Percentiles rank a stretch among this genome's conserved stretches.
Evolutionary conservation across 2,113 vertebrate genomes (phyloP).

Genomic region (Anas platyrhynchos): DNA sequence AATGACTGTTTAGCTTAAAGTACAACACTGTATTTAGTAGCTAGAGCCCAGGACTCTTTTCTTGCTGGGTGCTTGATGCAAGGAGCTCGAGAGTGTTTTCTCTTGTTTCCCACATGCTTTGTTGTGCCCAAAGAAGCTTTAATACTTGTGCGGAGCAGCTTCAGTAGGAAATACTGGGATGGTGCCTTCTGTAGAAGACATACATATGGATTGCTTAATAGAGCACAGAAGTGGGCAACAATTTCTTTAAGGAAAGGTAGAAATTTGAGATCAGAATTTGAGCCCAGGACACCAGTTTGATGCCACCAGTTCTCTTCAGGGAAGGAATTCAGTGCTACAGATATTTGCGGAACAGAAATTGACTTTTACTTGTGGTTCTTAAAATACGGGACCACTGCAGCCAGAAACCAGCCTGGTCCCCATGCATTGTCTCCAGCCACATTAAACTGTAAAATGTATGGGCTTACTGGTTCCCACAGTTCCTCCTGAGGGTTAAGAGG

Average conservation of each 20-base stretch:
- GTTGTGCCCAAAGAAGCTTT: not conserved
- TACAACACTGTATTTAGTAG: not conserved
- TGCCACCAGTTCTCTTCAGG: not conserved
- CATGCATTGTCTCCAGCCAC: not conserved
- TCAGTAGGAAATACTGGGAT: not conserved
- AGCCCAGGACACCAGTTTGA: not conserved
- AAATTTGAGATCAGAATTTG: not conserved
- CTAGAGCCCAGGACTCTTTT: not conserved
- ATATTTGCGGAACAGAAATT: not conserved
- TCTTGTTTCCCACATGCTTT: not conserved
- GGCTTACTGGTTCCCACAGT: not conserved
- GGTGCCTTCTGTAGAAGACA: not conserved
- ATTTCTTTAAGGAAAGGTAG: not conserved
- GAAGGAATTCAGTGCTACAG: accelerated
- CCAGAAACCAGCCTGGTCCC: not conserved
- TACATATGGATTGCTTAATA: not conserved
- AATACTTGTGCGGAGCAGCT: not conserved
- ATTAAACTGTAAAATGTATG: not conserved
- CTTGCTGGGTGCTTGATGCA: not conserved
- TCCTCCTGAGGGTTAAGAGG: not conserved
- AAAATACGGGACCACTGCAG: not conserved
- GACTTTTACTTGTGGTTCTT: not conserved
- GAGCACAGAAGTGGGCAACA: not conserved
- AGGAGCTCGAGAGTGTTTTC: not conserved
- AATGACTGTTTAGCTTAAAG: conserved; percentile 20